Evolutionary conservation across 2,888 invertebrate genomes (phyloP).

Genomic region (Xestia xanthographa): DNA sequence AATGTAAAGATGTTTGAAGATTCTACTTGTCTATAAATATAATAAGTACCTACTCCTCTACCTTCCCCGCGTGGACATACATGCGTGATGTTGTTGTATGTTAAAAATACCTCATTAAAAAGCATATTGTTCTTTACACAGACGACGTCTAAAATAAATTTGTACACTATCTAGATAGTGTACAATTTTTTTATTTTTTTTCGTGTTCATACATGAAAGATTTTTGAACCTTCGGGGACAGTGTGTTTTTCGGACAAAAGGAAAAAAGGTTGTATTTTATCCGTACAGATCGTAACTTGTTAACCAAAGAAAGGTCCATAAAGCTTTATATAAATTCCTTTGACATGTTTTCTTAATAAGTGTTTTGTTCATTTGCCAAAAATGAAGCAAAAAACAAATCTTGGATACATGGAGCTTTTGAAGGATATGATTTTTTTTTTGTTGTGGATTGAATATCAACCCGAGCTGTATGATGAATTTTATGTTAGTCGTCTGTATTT

Average conservation of each 20-base stretch:
- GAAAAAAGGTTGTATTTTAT: constrained; percentile 12
- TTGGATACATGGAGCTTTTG: background rate
- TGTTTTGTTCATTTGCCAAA: background rate
- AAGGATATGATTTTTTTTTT: background rate
- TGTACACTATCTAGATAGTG: background rate
- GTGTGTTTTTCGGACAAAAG: constrained; percentile 1
- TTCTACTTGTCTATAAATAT: too few species aligned
- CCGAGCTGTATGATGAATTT: background rate
- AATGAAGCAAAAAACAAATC: background rate
- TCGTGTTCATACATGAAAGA: background rate
- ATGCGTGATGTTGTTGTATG: background rate
- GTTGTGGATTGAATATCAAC: background rate
- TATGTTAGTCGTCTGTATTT: background rate
- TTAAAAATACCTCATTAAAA: background rate
- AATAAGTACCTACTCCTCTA: background rate
- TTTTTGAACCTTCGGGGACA: background rate
- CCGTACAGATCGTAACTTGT: background rate
- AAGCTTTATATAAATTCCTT: background rate
- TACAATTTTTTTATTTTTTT: too few species aligned
- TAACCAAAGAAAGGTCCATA: background rate
- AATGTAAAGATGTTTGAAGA: too few species aligned
- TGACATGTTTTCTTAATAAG: background rate
- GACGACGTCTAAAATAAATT: background rate
- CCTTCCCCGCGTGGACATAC: background rate
- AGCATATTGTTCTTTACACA: background rate